Percentiles rank a stretch among this genome's conserved stretches.
Conservation (phyloP, 92 coral and sea anemone genomes). For the Heliopora coerulea region DNA sequence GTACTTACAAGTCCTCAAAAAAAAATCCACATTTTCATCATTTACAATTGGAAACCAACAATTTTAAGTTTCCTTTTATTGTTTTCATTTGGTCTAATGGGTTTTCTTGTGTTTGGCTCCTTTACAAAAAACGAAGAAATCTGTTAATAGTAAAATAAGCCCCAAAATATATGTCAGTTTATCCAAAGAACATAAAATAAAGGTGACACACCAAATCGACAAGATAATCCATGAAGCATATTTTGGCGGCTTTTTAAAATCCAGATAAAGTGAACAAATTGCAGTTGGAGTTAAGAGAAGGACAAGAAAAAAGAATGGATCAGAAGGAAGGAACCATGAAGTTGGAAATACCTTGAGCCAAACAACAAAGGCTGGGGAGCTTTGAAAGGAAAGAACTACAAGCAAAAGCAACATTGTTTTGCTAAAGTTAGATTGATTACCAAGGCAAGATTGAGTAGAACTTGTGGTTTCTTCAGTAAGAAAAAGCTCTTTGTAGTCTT, state of each 20-base stretch:
- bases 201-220: constrained; percentile 12
- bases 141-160: neutral
- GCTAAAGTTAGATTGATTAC: neutral
- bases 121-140: neutral
- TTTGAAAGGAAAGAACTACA: constrained; percentile 20
- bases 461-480: neutral
- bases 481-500: neutral
- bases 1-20: too few species aligned
- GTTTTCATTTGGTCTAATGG: neutral
- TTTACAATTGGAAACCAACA: too few species aligned
- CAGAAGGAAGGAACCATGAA: constrained; percentile 24
- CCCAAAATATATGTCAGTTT: neutral
- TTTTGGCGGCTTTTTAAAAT: neutral
- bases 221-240: constrained; percentile 5
- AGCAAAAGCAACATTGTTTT: constrained; percentile 5
- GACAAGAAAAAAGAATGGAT: constrained; percentile 4
- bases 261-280: constrained; percentile 17
- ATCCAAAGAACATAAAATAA: constrained; percentile 5
- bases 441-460: neutral
- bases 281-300: constrained; percentile 7
- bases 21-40: too few species aligned
- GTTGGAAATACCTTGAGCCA: constrained; percentile 30
- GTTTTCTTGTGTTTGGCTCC: neutral
- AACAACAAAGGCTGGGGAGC: constrained; percentile 15
- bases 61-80: neutral